phyloP scores from a whole-genome alignment of 1,140 invertebrate genomes.

The Nephila pilipes region DNA sequence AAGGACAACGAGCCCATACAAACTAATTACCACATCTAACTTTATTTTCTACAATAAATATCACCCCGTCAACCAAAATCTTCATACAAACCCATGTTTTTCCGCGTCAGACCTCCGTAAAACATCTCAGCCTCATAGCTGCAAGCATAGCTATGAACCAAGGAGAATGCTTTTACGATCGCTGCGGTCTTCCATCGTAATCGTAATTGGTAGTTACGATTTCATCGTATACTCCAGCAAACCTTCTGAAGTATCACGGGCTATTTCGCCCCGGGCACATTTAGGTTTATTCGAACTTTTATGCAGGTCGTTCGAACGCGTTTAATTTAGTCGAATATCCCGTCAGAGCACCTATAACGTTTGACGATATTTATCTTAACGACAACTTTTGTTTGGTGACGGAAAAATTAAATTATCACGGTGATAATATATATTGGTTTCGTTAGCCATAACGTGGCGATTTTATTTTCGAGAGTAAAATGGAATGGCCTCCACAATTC shows the following conservation, averaged over 20 bases:
- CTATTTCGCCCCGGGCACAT: constrained; percentile 23
- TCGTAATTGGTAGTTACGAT: constrained; percentile 74
- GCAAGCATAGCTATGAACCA: not conserved
- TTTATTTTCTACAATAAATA: constrained; percentile 26
- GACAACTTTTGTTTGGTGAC: not conserved
- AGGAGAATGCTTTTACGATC: constrained; percentile 54
- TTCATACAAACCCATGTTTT: not conserved
- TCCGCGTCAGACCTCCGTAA: not conserved
- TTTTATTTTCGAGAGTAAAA: too few species aligned
- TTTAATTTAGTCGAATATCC: constrained; percentile 62
- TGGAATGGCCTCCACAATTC: too few species aligned
- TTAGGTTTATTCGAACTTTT: constrained; percentile 43
- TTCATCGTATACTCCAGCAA: constrained; percentile 33
- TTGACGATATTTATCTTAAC: constrained; percentile 62
- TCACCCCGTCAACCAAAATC: not conserved
- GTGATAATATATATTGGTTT: not conserved
- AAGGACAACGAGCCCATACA: not conserved
- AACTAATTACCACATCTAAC: not conserved
- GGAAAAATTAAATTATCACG: not conserved
- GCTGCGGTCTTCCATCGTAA: constrained; percentile 58
- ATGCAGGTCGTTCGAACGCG: constrained; percentile 41
- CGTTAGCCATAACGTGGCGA: not conserved
- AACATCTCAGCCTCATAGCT: constrained; percentile 13
- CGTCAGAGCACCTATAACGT: constrained; percentile 1
- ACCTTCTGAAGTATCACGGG: not conserved